Base-by-base conservation (phyloP, 2,797 vertebrate species). In the Thripadectes ignobilis region DNA sequence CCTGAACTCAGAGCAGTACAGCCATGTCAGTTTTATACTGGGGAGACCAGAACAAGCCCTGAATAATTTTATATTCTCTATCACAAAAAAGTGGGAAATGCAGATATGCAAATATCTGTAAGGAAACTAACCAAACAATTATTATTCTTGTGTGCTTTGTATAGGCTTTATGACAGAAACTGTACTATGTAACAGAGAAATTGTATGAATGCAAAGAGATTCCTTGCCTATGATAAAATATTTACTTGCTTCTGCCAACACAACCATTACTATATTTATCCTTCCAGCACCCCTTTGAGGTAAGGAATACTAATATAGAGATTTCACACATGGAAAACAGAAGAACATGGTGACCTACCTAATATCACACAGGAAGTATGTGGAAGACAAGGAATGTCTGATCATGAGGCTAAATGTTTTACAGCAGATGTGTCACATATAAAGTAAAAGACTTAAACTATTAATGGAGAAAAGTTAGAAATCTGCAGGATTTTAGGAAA, bases 201-300 rank as follows among this genome's bases (percentile, higher is more conserved):
- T 6, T 27, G 20, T 15, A 67, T 41, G 66, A 92, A 86, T 36
- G 55, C 54, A 80, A 68, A 93, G 51, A 89, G 55, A 91, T 90
- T 91, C 69, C 55, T 71, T 66, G 48, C 51, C 55, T 88, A 55
- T 71, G n/a, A 88, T 85, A 93, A 94, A 96, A 88, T 77, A 94
- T 85, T 92, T 88, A 86, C 71, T 86, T 81, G 69, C 36, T 30
- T 92, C 67, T 95, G 67, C 80, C 88, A 90, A 87, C 62, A 91
- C 27, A 87, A 46, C 61, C 71, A 45, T 92, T 94, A 82, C 85
- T 94, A 34, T 82, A 94, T 94, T 93, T 96, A 95, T 89, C 74
- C 83, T 89, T 73, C 63, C 67, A 94, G 66, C 55, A 67, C 29
- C 76, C 55, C 71, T 96, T 52, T 92, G 76, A 92, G 92, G 59